Percentiles rank a stretch among this genome's conserved stretches.
Conservation (phyloP, 2,888 invertebrate species). For the Gymnosoma rotundatum region DNA sequence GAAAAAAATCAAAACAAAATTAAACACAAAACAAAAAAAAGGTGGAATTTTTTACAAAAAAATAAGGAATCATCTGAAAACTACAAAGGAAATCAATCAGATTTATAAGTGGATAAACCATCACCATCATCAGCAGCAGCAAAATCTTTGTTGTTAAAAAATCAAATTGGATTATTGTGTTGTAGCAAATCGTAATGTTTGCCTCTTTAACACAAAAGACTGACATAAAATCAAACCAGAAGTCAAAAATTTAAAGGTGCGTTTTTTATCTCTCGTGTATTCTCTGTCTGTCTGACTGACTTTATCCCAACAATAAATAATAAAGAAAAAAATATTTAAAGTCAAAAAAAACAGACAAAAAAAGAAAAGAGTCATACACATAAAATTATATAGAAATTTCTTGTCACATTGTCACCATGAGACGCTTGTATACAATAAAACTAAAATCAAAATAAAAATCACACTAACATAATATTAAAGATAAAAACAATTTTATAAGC, state of each 20-base stretch:
- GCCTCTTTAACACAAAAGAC: conserved; percentile 12
- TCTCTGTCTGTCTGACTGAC: conserved; percentile 22
- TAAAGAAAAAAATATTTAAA: conserved; percentile 8
- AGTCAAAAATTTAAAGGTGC: conserved; percentile 74
- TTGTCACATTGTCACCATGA: conserved; percentile 74
- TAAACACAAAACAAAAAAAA: conserved; percentile 31
- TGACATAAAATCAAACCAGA: conserved; percentile 34
- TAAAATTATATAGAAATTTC: conserved; percentile 62
- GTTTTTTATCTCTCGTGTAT: conserved; percentile 56
- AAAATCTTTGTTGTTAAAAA: conserved; percentile 52
- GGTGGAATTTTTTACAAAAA: conserved; percentile 37
- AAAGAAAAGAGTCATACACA: conserved; percentile 45
- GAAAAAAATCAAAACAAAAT: conserved; percentile 13
- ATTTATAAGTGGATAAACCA: conserved; percentile 65
- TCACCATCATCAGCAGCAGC: conserved; percentile 7
- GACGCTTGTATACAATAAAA: conserved; percentile 64
- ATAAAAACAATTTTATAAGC: conserved; percentile 42
- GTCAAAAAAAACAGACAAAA: conserved; percentile 26
- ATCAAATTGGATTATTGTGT: conserved; percentile 63
- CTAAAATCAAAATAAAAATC: conserved; percentile 45
- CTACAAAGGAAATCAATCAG: conserved; percentile 20
- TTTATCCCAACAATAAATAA: conserved; percentile 31
- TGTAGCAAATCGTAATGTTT: conserved; percentile 41
- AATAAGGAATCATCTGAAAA: conserved; percentile 15
- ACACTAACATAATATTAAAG: conserved; percentile 40